phyloP scores from a whole-genome alignment of 1,140 invertebrate species.

The Tetramorium alpestre region DNA sequence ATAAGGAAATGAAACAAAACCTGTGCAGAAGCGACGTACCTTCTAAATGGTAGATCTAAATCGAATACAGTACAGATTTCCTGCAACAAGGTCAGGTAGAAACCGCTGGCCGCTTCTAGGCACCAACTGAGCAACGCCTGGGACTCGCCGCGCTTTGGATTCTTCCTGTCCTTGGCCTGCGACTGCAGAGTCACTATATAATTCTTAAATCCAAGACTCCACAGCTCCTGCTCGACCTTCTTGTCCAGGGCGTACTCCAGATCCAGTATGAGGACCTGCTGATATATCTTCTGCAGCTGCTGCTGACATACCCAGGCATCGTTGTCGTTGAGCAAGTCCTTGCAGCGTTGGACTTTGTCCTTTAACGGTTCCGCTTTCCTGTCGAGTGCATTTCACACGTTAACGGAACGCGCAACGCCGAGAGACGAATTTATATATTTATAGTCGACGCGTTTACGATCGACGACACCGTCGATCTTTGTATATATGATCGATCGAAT shows the following conservation, averaged over 20 bases:
- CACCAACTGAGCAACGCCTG: constrained; percentile 92
- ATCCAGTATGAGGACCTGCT: constrained; percentile 92
- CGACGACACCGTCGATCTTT: not conserved
- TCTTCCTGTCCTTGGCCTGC: constrained; percentile 92
- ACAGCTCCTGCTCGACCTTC: constrained; percentile 95
- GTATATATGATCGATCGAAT: constrained; percentile 52
- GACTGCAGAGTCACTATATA: constrained; percentile 93
- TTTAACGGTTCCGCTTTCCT: constrained; percentile 91
- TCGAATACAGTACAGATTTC: constrained; percentile 93
- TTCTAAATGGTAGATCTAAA: constrained; percentile 92
- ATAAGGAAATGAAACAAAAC: not conserved
- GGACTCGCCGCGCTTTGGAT: constrained; percentile 89
- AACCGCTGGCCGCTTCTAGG: constrained; percentile 93
- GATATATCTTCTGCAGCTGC: constrained; percentile 91
- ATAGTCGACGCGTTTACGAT: not conserved
- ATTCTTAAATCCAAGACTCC: constrained; percentile 96
- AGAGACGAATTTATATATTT: not conserved
- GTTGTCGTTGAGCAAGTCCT: constrained; percentile 88
- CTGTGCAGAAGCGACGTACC: constrained; percentile 76
- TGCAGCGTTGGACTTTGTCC: constrained; percentile 88
- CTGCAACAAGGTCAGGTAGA: constrained; percentile 93
- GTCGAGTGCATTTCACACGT: constrained; percentile 59
- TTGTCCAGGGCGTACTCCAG: constrained; percentile 95
- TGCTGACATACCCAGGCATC: constrained; percentile 88
- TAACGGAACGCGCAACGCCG: not conserved